Base-by-base conservation (phyloP, 2,888 invertebrate genomes). In the Ochropacha duplaris region DNA sequence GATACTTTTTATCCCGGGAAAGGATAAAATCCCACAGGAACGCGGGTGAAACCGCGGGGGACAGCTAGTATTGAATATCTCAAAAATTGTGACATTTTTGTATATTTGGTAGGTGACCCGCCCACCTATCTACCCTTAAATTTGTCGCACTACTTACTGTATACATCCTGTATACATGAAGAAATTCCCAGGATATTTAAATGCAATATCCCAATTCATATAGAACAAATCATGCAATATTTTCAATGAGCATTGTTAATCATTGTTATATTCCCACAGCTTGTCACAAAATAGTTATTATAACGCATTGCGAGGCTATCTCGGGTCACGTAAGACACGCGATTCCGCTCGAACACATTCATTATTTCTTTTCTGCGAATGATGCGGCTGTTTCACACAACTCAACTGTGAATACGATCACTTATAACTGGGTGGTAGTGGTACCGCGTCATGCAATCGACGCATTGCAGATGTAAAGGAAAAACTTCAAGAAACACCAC, bases 251-350 rank as follows among this genome's bases (percentile, higher is more conserved):
- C 31, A 31, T 31, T 36, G 14, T 14, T 36, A 2, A 14, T 14
- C 6, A 36, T 9, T 26, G 11, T 34, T 34, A 14, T n/a, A 1
- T 36, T 44, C 44, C 9, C 44, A 44, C 44, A 44, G 16, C 44
- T 44, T 44, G 44, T 44, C 44, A 44, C 8, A n/a, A 0, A 36
- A n/a, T 6, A 44, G 44, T 44, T 2, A 44, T 31, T 12, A 31
- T 12, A 31, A 19, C 9, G 14, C 50, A 50, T 11, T 22, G 22
- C 49, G 36, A 12, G 58, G 56, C 44, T 61, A 64, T 66, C 67
- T 64, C 55, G 72, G 31, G 69, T 74, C 74, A 72, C 68, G 69
- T 64, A 65, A 69, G 62, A 61, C 75, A 75, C 76, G 76, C 75
- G 70, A 75, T 72, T 65, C 61, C 58, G 60, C 59, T 55, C 22